Evolutionary conservation across 2,888 invertebrate species (phyloP), one percentile per base, ranked within the genome.

Genomic region (Agrypnus murinus): DNA sequence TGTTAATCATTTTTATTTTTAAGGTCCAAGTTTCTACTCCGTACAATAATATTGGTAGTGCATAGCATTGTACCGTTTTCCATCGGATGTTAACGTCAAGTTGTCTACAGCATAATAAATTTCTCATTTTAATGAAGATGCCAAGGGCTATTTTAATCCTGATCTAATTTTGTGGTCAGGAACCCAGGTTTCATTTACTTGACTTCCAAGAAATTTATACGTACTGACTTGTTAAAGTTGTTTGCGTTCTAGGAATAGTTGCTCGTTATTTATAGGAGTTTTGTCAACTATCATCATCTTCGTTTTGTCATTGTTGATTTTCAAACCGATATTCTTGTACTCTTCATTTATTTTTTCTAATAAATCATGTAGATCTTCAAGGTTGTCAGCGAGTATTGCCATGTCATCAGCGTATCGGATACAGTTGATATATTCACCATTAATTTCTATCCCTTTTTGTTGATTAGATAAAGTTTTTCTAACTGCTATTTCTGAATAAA

Each of bases 261-360:
- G n/a, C 8, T 48, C 19, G 9, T 48, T 48, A 48, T 48, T 48
- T 48, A 48, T 8, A 48, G 17, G 48, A 25, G 48, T 48, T 48
- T 48, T 48, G 25, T 8, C 19, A 17, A 48, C 48, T n/a, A n/a
- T n/a, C n/a, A n/a, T n/a, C n/a, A n/a, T n/a, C n/a, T n/a, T n/a
- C n/a, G n/a, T n/a, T n/a, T n/a, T n/a, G n/a, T n/a, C n/a, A n/a
- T n/a, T n/a, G n/a, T n/a, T n/a, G n/a, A n/a, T n/a, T n/a, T n/a
- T 50, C 50, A 50, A 12, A n/a, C 31, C 50, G 2, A 25, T 50
- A 50, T 50, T 50, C 9, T 25, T 32, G 50, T 50, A 50, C 32
- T 50, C 50, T 25, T 50, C 5, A 32, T 50, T 50, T 32, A 50
- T 8, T n/a, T 50, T 50, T 32, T 9, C 31, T 50, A 50, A 46